Evolutionary conservation across 2,888 invertebrate genomes (phyloP).

Genomic region (Melitaea athalia): DNA sequence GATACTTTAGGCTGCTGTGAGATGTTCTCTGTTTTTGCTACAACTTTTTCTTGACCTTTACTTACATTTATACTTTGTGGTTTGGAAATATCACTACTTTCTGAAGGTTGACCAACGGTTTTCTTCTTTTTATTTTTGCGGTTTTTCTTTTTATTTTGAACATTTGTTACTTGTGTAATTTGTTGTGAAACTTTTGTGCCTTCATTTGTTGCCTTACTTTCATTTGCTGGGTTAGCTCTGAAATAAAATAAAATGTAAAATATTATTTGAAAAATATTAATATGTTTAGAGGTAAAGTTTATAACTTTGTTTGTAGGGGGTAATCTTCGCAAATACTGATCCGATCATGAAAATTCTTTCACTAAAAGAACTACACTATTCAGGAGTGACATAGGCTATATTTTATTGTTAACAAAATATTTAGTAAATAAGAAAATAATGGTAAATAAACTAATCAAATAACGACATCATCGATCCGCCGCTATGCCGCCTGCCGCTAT

Average conservation of each 20-base stretch:
- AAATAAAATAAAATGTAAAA: constrained; percentile 21
- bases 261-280: neutral
- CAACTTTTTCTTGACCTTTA: constrained; percentile 2
- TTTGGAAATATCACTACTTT: constrained; percentile 16
- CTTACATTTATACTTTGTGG: neutral
- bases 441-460: neutral
- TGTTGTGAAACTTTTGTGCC: constrained; percentile 10
- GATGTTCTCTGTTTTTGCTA: neutral
- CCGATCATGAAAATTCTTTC: too few relatives aligned
- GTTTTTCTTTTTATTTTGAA: constrained; percentile 48
- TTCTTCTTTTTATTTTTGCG: constrained; percentile 42
- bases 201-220: constrained; percentile 32
- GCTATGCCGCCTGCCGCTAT: too few relatives aligned
- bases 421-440: neutral
- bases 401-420: neutral
- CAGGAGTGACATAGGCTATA: too few relatives aligned
- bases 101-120: neutral
- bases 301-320: too few relatives aligned
- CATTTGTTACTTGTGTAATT: constrained; percentile 6
- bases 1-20: constrained; percentile 9
- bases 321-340: too few relatives aligned
- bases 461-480: too few relatives aligned
- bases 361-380: too few relatives aligned
- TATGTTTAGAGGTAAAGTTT: too few relatives aligned
- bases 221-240: constrained; percentile 49